Evolutionary conservation across 2,888 invertebrate species (phyloP), one percentile per base, ranked within the genome.

Genomic region (Sicus ferrugineus): DNA sequence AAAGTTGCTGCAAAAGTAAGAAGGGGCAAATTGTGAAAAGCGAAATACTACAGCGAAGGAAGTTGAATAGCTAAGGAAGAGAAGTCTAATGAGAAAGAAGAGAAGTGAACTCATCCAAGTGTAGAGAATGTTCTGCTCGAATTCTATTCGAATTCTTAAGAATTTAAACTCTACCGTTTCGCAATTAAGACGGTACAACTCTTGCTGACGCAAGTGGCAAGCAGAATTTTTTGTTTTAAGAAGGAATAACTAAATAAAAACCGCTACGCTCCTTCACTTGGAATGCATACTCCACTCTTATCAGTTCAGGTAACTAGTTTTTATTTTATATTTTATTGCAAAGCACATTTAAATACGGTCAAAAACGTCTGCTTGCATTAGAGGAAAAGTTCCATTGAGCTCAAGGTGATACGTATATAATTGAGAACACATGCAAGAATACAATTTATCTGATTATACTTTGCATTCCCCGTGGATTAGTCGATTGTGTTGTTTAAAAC

Each of bases 1-100:
- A 84, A 78, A 84, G 80, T 82, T 81, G 80, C 83, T 83, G 72
- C 28, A 71, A 70, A 26, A 46, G 46, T 23, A 16, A 48, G 19
- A 21, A 66, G 59, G 42, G 38, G 54, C 52, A 65, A 30, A 14
- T 46, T 59, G 46, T 23, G 59, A 42, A 46, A 62, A 34, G 19
- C 5, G 28, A 68, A 58, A 42, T 38, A 52, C 56, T 46, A 63
- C 46, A 62, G 23, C 50, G 54, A 21, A 52, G n/a, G 54, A 46
- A 54, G 14, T 23, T 14, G 28, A 54, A 54, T 11, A 23, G 16
- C 7, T 26, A 54, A 54, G 23, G 14, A 54, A 26, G n/a, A n/a
- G n/a, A n/a, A n/a, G n/a, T n/a, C n/a, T n/a, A n/a, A n/a, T n/a
- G n/a, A 52, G 16, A 52, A 52, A 52, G 6, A 21, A 23, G 23